Evolutionary conservation across 1,140 invertebrate genomes (phyloP).

Genomic region (Bombus ignitus): DNA sequence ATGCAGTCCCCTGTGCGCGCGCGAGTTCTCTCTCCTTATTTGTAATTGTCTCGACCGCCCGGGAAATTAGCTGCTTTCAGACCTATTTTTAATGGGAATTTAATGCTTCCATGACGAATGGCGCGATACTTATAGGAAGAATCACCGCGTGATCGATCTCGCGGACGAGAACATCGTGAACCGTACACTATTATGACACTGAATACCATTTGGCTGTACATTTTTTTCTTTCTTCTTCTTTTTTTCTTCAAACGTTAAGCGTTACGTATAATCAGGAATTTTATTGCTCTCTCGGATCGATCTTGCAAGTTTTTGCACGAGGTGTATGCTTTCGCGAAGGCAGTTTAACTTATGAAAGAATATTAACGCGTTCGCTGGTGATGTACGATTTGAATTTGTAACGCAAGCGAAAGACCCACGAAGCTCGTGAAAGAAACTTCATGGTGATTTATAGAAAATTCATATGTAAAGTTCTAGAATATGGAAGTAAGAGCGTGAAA

Average conservation of each 20-base stretch:
- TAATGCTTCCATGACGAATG: neutral
- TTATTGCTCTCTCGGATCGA: too few relatives aligned
- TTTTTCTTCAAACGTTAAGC: neutral
- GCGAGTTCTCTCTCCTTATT: conserved; percentile 42
- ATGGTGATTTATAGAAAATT: too few relatives aligned
- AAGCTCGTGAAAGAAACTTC: too few relatives aligned
- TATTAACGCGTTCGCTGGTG: too few relatives aligned
- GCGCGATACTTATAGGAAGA: neutral
- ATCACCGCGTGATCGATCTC: conserved; percentile 3
- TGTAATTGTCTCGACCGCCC: conserved; percentile 24
- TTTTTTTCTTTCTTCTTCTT: too few relatives aligned
- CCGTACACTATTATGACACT: neutral
- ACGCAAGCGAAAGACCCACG: too few relatives aligned
- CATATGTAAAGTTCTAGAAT: too few relatives aligned
- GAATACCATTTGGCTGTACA: neutral
- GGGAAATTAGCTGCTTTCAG: conserved; percentile 16
- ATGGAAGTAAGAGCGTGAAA: too few relatives aligned
- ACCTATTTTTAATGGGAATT: neutral
- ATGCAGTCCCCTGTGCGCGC: conserved; percentile 11
- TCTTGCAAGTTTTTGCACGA: too few relatives aligned
- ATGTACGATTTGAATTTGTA: too few relatives aligned
- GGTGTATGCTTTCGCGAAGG: too few relatives aligned
- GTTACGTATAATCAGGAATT: neutral
- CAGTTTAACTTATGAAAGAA: too few relatives aligned
- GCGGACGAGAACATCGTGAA: neutral